Evolutionary conservation across 92 coral and sea anemone species (phyloP).

Genomic region (Palythoa grandiflora): DNA sequence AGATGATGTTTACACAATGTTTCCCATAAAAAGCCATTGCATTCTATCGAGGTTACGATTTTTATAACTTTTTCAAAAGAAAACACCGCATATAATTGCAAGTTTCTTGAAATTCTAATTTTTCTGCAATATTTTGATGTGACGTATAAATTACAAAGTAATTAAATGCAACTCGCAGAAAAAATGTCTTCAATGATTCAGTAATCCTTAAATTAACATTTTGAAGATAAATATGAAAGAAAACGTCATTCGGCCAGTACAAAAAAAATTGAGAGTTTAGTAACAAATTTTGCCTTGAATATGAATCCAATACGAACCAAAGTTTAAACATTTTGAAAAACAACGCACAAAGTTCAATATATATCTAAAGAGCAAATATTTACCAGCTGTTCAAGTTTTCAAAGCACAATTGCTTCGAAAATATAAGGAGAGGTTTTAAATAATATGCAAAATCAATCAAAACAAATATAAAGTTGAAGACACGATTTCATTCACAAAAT

Average conservation of each 20-base stretch:
- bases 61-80: too few species aligned
- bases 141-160: too few species aligned
- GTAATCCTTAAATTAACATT: not conserved
- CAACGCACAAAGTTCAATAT: constrained; percentile 2
- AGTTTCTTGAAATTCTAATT: too few species aligned
- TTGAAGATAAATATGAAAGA: not conserved
- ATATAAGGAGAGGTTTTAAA: constrained; percentile 13
- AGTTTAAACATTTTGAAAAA: not conserved
- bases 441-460: constrained; percentile 17
- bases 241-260: not conserved
- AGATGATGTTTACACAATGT: too few species aligned
- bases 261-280: not conserved
- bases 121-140: too few species aligned
- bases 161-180: too few species aligned
- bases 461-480: not conserved
- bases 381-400: constrained; percentile 42
- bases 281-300: not conserved
- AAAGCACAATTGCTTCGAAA: constrained; percentile 27
- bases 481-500: not conserved
- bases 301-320: constrained; percentile 9
- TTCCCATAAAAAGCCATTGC: too few species aligned
- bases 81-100: too few species aligned
- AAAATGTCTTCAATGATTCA: not conserved
- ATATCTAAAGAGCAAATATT: constrained; percentile 44
- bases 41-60: too few species aligned